Evolutionary conservation across 2,797 vertebrate species (phyloP).

Genomic region (Petrocephalus sullivani): DNA sequence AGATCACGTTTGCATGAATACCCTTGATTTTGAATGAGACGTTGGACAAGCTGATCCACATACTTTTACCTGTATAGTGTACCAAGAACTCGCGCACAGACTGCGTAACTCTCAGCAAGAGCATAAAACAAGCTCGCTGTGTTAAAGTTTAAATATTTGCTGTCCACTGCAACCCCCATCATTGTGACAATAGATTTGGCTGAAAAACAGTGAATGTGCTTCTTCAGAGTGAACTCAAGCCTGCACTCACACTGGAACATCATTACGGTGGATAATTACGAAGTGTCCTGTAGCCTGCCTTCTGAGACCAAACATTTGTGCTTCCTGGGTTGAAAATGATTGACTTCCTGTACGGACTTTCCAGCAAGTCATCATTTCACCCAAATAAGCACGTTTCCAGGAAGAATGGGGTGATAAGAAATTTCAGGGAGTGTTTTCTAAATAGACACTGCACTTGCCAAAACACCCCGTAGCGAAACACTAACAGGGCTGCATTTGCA

Average conservation of each 20-base stretch:
- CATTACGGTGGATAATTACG: not conserved
- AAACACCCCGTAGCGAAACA: not conserved
- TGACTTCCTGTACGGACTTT: conserved; percentile 1
- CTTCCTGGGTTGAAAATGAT: not conserved
- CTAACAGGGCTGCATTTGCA: not conserved
- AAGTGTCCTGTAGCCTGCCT: not conserved
- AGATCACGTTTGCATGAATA: not conserved
- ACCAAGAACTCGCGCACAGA: not conserved
- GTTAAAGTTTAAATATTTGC: not conserved
- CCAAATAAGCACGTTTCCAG: conserved; percentile 7
- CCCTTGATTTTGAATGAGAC: not conserved
- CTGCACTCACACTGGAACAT: not conserved
- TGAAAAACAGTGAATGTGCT: not conserved
- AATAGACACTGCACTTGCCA: not conserved
- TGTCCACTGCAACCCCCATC: not conserved
- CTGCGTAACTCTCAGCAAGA: not conserved
- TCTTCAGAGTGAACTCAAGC: not conserved
- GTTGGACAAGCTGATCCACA: not conserved
- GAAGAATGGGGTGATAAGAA: not conserved
- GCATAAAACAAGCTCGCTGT: not conserved
- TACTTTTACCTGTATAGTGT: not conserved
- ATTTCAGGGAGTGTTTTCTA: not conserved
- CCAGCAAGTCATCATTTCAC: not conserved
- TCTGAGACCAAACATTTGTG: not conserved
- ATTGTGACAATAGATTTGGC: not conserved